Percentiles rank a stretch among this genome's conserved stretches.
These are phyloP conservation scores for Phyllotis vaccarum DNA, from an alignment of 2,797 vertebrate species.

Conservation along the genomic window DNA sequence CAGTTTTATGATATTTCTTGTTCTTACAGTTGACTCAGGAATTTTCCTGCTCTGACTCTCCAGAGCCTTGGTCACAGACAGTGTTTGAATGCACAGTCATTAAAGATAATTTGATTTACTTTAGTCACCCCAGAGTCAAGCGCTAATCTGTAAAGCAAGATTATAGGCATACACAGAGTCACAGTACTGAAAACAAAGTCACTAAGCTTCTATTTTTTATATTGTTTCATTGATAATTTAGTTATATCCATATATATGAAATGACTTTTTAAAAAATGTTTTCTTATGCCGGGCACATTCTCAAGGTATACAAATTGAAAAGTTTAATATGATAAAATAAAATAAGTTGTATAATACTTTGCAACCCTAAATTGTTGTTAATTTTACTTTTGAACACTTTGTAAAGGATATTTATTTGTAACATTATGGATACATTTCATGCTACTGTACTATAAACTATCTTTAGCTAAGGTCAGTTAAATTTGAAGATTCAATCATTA, in stretches of 20 bases:
- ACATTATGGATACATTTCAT: not conserved
- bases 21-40: conserved; percentile 17
- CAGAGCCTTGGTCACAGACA: not conserved
- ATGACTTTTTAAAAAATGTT: no score
- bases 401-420: not conserved
- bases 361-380: not conserved
- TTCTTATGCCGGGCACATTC: not conserved
- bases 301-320: not conserved
- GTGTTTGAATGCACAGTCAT: conserved; percentile 3
- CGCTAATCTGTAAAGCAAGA: not conserved
- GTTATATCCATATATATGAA: not conserved
- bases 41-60: conserved; percentile 41
- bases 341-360: not conserved
- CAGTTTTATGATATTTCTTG: conserved; percentile 56
- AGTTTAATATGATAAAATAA: not conserved
- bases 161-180: not conserved
- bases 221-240: not conserved
- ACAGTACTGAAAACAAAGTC: not conserved
- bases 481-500: not conserved
- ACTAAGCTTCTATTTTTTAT: not conserved
- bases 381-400: not conserved
- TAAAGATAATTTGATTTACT: not conserved
- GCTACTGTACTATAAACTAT: not conserved
- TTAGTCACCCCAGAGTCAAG: not conserved
- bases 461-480: not conserved